Base-by-base conservation (phyloP, 2,113 vertebrate genomes). In the Nothobranchius furzeri region DNA sequence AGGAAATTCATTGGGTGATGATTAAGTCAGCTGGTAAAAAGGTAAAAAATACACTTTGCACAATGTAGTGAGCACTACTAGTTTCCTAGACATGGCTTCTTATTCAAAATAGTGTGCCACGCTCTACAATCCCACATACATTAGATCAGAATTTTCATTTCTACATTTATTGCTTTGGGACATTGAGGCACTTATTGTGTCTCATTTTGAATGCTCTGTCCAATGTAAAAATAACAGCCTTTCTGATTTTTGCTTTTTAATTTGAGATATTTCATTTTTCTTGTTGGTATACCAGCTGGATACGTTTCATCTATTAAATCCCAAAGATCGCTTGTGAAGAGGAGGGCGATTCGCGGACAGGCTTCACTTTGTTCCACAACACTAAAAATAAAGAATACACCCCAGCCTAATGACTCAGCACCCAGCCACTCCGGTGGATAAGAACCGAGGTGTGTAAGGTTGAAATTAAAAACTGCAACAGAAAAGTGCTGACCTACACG, bases 341-440 rank as follows among this genome's bases (percentile, higher is more conserved):
- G 8, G 67, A 81, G 72, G 58, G 72, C 77, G 81, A 68, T 67
- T 57, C 68, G 42, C 82, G 68, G 64, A 83, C 63, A 77, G 48
- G 50, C 63, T 69, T 68, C 56, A 71, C 73, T 87, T 81, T 88
- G 70, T 81, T 85, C 66, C 70, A 73, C 64, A 84, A 76, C 61
- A 68, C 53, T 71, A 60, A 68, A 25, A 60, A 58, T 59, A 56
- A 12, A 53, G 35, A 73, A 79, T 70, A 72, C 70, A 79, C 56
- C 20, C 51, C 52, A 57, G 45, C 10, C 46, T 79, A 78, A 76
- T 79, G 63, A 82, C 71, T 63, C 52, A 30, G 50, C 51, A 45
- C 55, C 36, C 73, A 75, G 79, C 52, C 70, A 54, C 51, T 42
- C n/a, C n/a, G 30, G 36, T 24, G 8, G 42, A 76, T 85, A 60